Evolutionary conservation across 2,113 vertebrate genomes (phyloP), one percentile per base, ranked within the genome.

Genomic region (Perca fluviatilis): DNA sequence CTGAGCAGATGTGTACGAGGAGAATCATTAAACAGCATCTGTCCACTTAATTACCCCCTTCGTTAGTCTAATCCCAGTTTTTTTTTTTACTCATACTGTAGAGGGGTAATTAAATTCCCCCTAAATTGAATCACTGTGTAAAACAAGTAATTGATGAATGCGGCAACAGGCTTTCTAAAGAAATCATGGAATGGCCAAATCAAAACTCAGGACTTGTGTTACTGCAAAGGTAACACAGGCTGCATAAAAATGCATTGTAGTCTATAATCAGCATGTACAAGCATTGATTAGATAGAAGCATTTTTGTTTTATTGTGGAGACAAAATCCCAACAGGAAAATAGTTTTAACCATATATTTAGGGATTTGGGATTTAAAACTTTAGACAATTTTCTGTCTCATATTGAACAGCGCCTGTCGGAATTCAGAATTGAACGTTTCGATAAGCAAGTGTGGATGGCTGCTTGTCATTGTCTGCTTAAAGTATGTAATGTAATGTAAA

Each of bases 11-110:
- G 77, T 77, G 70, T 40, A 54, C 47, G 18, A 77, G 75, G 61
- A 67, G 64, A 83, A 79, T 74, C 80, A 77, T 84, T 84, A 90
- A 84, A 78, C 71, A 84, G 53, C 86, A 90, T 82, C 80, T 90
- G 78, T 82, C 78, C 68, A 70, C 74, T 74, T 64, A 79, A 73
- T 85, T 72, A 84, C 49, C 62, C 66, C 54, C 27, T 3, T 81
- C 49, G 27, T 75, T 77, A 54, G 71, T 74, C 74, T 63, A 79
- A 84, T 82, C 71, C 64, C 11, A 65, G 12, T 71, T 40, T 40
- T 50, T 33, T 53, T 49, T 80, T 70, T 47, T 30, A 63, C 21
- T 75, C 54, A 72, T 54, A 43, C 40, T 43, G 40, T 43, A 58
- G 51, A 81, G 27, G 61, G 51, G 36, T 81, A 78, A 91, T 81